Percentiles rank a stretch among this genome's conserved stretches.
Evolutionary conservation across 2,888 invertebrate species (phyloP).

Genomic region (Galerucella pusilla): DNA sequence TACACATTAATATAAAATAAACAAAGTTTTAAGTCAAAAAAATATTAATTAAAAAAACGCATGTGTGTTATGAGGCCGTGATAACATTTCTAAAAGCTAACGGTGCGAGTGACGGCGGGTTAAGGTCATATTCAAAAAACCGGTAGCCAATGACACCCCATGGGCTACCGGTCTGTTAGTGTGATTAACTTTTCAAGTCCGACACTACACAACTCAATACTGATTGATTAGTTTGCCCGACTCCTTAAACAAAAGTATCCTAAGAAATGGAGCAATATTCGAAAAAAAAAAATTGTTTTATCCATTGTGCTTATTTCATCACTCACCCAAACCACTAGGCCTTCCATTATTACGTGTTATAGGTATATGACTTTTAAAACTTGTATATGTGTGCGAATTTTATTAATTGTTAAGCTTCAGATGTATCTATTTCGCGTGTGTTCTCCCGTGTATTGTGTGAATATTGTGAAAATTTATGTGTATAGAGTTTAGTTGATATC

Average conservation of each 20-base stretch:
- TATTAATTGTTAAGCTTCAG: slow-evolving; percentile 36
- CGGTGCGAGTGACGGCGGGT: too few species aligned
- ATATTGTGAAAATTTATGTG: slow-evolving; percentile 13
- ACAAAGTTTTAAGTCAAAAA: too few species aligned
- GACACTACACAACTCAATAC: too few species aligned
- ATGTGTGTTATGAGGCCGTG: too few species aligned
- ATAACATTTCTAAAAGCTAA: too few species aligned
- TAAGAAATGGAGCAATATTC: background rate
- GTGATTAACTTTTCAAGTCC: too few species aligned
- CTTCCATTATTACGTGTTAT: slow-evolving; percentile 20
- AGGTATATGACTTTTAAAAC: slow-evolving; percentile 20
- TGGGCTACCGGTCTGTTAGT: too few species aligned
- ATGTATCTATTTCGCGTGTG: slow-evolving; percentile 27
- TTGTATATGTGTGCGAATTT: slow-evolving; percentile 35
- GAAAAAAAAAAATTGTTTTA: background rate
- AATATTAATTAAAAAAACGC: too few species aligned
- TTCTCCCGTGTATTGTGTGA: slow-evolving; percentile 14
- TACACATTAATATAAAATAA: too few species aligned
- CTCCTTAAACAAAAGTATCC: background rate
- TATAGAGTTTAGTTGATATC: background rate
- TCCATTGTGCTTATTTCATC: background rate
- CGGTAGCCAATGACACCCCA: too few species aligned
- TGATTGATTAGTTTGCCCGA: too few species aligned
- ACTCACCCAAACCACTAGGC: slow-evolving; percentile 6
- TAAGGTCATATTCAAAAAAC: too few species aligned